phyloP scores from a whole-genome alignment of 2,888 invertebrate genomes.

The Leptogaster cylindrica region DNA sequence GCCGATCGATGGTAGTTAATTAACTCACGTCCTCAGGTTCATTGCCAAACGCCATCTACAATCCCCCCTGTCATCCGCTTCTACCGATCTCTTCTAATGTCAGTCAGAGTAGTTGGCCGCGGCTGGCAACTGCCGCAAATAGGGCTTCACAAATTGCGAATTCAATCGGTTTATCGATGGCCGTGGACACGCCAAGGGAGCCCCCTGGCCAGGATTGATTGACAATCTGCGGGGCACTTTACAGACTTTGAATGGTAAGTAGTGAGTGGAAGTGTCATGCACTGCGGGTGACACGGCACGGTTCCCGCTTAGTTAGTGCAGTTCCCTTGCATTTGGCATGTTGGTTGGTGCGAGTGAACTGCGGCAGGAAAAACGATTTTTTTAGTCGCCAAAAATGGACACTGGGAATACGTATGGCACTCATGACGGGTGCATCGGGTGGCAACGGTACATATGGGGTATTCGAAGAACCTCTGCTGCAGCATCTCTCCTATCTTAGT shows the following conservation, averaged over 20 bases:
- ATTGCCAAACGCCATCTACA: slow-evolving; percentile 32
- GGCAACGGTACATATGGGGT: slow-evolving; percentile 20
- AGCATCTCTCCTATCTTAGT: not conserved
- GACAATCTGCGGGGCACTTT: slow-evolving; percentile 36
- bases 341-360: too few species aligned
- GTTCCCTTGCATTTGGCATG: too few species aligned
- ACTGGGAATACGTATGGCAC: slow-evolving; percentile 23
- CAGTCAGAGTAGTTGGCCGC: slow-evolving; percentile 13
- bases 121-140: not conserved
- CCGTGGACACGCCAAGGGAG: slow-evolving; percentile 22
- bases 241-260: slow-evolving; percentile 37
- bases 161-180: slow-evolving; percentile 38
- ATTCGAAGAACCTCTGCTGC: not conserved
- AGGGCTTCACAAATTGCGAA: slow-evolving; percentile 33
- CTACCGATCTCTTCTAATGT: too few species aligned
- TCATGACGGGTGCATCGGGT: slow-evolving; percentile 24
- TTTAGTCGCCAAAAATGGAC: slow-evolving; percentile 33
- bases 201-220: slow-evolving; percentile 23
- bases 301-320: slow-evolving; percentile 11
- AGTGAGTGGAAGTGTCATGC: slow-evolving; percentile 15
- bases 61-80: not conserved
- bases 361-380: slow-evolving; percentile 30
- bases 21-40: slow-evolving; percentile 41
- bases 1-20: slow-evolving; percentile 31
- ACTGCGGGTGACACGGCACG: not conserved